Evolutionary conservation across 2,797 vertebrate genomes (phyloP).

Genomic region (Mustela erminea): DNA sequence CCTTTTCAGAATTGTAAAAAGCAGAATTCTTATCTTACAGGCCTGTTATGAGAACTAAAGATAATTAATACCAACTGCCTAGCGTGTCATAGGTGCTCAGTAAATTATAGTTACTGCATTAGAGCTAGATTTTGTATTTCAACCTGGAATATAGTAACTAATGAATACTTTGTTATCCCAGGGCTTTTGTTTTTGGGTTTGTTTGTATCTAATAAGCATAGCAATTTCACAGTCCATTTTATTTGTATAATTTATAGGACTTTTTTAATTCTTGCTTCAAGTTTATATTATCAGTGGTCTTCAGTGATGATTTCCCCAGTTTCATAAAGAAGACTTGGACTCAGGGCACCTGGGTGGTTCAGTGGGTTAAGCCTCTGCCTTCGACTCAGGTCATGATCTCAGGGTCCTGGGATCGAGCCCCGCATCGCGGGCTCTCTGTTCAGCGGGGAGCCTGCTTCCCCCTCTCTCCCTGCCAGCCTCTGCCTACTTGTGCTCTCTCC

Average conservation of each 20-base stretch:
- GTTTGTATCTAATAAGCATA: background rate
- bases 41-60: background rate
- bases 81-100: background rate
- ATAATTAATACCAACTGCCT: background rate
- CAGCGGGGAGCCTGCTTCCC: too few species aligned
- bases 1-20: background rate
- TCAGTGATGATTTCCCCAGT: background rate
- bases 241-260: background rate
- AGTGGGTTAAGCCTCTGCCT: too few species aligned
- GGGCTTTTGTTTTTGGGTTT: background rate
- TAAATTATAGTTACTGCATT: slow-evolving; percentile 36
- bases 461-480: too few species aligned
- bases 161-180: slow-evolving; percentile 17
- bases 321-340: background rate
- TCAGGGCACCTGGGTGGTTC: too few species aligned
- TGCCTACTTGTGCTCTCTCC: too few species aligned
- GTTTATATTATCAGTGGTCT: background rate
- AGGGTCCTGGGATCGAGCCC: too few species aligned
- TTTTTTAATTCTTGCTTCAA: slow-evolving; percentile 33
- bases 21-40: background rate
- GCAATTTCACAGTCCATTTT: background rate
- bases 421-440: too few species aligned
- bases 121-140: background rate
- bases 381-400: too few species aligned
- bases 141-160: slow-evolving; percentile 4